Percentiles rank a stretch among this genome's conserved stretches.
These are phyloP conservation scores for Iphiclides podalirius DNA, from an alignment of 2,888 invertebrate species.

Conservation along the genomic window DNA sequence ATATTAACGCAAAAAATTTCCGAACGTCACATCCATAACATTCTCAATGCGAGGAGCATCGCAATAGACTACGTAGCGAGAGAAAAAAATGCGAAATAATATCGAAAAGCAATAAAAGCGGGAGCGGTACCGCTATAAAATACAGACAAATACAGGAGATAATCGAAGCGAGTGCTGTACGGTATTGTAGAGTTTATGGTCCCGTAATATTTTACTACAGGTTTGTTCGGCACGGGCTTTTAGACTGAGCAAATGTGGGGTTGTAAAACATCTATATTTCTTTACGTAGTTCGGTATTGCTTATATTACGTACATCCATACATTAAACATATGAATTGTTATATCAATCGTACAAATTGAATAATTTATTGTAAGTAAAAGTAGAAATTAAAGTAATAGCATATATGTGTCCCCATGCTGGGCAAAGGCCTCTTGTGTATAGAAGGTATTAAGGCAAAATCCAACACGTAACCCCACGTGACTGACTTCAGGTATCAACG, in stretches of 20 bases:
- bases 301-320: conserved; percentile 20
- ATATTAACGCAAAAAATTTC: not conserved
- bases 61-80: conserved; percentile 51
- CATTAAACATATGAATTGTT: too few species aligned
- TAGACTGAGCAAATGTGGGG: conserved; percentile 35
- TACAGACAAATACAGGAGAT: conserved; percentile 71
- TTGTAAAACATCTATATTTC: conserved; percentile 28
- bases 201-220: conserved; percentile 73
- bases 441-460: too few species aligned
- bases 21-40: conserved; percentile 41
- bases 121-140: conserved; percentile 68
- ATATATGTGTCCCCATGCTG: too few species aligned
- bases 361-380: too few species aligned
- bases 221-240: conserved; percentile 63
- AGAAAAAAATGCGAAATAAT: conserved; percentile 73
- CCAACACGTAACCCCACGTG: too few species aligned
- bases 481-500: too few species aligned
- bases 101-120: conserved; percentile 72
- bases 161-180: conserved; percentile 69
- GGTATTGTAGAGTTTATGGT: conserved; percentile 73
- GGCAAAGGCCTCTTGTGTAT: too few species aligned
- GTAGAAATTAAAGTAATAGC: too few species aligned
- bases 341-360: too few species aligned
- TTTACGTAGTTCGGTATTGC: conserved; percentile 13
- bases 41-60: conserved; percentile 33